Conservation (phyloP, 2,888 invertebrate genomes). For the Steinernema hermaphroditum region DNA sequence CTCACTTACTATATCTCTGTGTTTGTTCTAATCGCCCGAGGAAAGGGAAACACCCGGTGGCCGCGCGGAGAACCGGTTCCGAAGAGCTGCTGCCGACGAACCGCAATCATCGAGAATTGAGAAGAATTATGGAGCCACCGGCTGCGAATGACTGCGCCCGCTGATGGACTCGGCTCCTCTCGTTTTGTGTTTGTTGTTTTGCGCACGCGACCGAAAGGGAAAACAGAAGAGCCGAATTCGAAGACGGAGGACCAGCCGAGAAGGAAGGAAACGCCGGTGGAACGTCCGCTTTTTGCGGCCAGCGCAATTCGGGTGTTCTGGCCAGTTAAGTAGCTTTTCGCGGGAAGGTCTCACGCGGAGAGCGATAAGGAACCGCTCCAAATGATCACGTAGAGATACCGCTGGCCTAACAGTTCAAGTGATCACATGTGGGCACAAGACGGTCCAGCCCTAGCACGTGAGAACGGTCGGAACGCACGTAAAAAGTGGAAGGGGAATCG, state of each 20-base stretch:
- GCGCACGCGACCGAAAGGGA: not conserved
- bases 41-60: constrained; percentile 31
- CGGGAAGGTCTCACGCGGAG: no score
- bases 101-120: constrained; percentile 30
- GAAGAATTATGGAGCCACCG: constrained; percentile 29
- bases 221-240: not conserved
- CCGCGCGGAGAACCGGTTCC: constrained; percentile 28
- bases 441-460: no score
- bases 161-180: constrained; percentile 14
- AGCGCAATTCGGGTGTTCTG: no score
- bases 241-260: not conserved
- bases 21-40: constrained; percentile 29
- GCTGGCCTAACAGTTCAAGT: constrained; percentile 13
- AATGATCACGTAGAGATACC: constrained; percentile 4
- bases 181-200: constrained; percentile 28
- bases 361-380: not conserved
- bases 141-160: not conserved
- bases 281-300: constrained; percentile 2
- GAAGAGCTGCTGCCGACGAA: constrained; percentile 24
- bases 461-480: no score
- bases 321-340: no score
- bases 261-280: not conserved
- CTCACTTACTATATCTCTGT: constrained; percentile 29
- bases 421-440: not conserved
- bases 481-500: no score